These are phyloP conservation scores for Petrocephalus sullivani DNA, from an alignment of 2,797 vertebrate genomes.

Conservation along the genomic window DNA sequence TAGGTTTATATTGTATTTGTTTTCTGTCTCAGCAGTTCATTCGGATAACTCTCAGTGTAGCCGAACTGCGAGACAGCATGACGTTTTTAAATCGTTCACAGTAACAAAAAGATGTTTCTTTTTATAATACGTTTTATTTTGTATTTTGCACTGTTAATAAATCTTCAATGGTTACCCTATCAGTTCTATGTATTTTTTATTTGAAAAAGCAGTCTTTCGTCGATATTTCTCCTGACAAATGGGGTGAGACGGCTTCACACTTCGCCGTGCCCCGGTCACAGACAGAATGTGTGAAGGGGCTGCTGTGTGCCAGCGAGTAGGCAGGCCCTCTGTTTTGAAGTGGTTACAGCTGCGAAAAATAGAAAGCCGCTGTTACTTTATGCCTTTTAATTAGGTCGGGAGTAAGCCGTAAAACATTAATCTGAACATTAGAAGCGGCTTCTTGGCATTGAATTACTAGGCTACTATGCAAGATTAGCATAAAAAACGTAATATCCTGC, in stretches of 20 bases:
- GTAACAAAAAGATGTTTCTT: neutral
- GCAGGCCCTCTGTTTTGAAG: neutral
- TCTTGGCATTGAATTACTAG: neutral
- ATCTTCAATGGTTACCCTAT: neutral
- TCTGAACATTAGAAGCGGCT: neutral
- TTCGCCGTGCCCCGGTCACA: neutral
- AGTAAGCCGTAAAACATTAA: neutral
- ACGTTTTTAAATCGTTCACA: neutral
- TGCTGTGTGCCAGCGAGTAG: neutral
- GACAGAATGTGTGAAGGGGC: no score
- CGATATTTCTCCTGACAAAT: neutral
- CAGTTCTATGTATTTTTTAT: neutral
- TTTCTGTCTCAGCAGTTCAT: neutral
- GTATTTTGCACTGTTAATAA: neutral
- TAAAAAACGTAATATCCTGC: neutral
- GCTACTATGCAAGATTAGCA: neutral
- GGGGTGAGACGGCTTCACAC: neutral
- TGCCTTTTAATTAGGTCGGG: neutral
- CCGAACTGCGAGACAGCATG: neutral
- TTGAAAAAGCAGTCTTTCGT: neutral
- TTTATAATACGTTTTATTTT: neutral
- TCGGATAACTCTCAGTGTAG: slow-evolving; percentile 5
- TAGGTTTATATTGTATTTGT: neutral
- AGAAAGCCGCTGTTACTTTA: neutral
- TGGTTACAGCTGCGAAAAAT: neutral